A percentile compares a stretch with the other conserved stretches of the same genome.
Conservation (phyloP, 2,797 vertebrate genomes). For the Artibeus jamaicensis region DNA sequence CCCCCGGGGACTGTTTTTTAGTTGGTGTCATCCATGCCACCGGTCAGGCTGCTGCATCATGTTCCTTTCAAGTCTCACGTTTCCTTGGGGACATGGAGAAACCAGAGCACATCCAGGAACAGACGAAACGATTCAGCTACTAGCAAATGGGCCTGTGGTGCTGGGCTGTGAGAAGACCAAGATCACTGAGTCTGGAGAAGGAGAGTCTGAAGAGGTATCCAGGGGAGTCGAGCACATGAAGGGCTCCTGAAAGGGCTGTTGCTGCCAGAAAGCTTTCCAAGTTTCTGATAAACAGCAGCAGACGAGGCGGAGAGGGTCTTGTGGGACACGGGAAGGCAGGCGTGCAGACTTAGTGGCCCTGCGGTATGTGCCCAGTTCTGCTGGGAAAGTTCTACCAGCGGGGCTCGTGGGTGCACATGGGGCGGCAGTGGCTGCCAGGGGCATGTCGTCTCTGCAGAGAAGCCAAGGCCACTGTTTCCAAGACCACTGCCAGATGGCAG, state of each 20-base stretch:
- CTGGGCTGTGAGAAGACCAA: neutral
- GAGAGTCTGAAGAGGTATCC: neutral
- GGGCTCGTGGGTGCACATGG: neutral
- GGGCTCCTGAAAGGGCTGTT: neutral
- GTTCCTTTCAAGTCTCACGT: conserved; percentile 31
- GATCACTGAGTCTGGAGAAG: conserved; percentile 23
- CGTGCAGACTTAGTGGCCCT: neutral
- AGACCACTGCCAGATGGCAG: neutral
- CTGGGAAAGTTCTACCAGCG: neutral
- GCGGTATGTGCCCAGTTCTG: neutral
- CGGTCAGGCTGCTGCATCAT: conserved; percentile 32
- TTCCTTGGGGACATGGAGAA: conserved; percentile 44
- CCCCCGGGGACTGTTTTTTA: neutral
- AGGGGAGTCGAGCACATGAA: neutral
- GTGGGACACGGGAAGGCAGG: neutral
- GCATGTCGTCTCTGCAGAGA: neutral
- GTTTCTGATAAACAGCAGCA: neutral
- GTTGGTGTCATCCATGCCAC: neutral
- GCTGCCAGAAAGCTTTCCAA: neutral
- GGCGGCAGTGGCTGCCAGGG: neutral
- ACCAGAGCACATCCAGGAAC: conserved; percentile 46
- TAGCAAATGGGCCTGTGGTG: conserved; percentile 2
- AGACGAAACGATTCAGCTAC: conserved; percentile 32
- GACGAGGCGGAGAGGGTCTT: neutral
- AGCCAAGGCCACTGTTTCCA: neutral